A percentile compares a stretch with the other conserved stretches of the same genome.
phyloP scores from a whole-genome alignment of 2,113 vertebrate species.

The Phyllopteryx taeniolatus region DNA sequence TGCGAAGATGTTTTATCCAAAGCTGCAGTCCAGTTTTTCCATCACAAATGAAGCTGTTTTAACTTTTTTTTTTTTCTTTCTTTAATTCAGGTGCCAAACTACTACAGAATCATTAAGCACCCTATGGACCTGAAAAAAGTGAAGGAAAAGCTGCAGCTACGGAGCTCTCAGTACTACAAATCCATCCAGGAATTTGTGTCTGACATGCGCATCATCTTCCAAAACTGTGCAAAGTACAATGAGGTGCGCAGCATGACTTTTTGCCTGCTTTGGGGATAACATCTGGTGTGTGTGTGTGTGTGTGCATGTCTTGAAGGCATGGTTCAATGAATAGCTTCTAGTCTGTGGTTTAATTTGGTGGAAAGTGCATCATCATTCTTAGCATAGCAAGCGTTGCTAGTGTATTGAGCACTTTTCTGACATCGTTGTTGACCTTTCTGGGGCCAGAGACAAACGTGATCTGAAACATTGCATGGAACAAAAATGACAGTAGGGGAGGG shows the following conservation, averaged over 20 bases:
- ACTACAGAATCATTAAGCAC: constrained; percentile 98
- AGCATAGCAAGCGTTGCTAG: too few relatives aligned
- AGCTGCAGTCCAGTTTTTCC: neutral
- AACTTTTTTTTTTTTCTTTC: constrained; percentile 2
- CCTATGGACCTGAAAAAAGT: constrained; percentile 96
- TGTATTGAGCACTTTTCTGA: neutral
- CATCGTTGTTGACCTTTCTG: neutral
- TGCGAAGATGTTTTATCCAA: neutral
- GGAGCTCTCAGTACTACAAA: constrained; percentile 90
- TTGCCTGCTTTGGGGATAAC: constrained; percentile 41
- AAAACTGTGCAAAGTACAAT: constrained; percentile 98
- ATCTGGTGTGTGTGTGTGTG: constrained; percentile 14
- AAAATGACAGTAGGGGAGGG: neutral
- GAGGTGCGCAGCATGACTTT: constrained; percentile 88
- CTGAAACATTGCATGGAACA: neutral
- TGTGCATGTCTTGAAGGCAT: neutral
- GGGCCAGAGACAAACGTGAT: neutral
- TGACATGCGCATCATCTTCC: constrained; percentile 93
- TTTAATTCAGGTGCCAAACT: constrained; percentile 88
- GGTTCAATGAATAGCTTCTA: neutral
- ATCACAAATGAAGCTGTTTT: neutral
- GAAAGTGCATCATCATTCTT: too few relatives aligned
- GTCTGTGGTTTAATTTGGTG: too few relatives aligned
- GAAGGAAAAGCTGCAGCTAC: constrained; percentile 91
- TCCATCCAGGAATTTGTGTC: constrained; percentile 88